Evolutionary conservation across 2,113 vertebrate genomes (phyloP).

Genomic region (Tonatia bakeri): DNA sequence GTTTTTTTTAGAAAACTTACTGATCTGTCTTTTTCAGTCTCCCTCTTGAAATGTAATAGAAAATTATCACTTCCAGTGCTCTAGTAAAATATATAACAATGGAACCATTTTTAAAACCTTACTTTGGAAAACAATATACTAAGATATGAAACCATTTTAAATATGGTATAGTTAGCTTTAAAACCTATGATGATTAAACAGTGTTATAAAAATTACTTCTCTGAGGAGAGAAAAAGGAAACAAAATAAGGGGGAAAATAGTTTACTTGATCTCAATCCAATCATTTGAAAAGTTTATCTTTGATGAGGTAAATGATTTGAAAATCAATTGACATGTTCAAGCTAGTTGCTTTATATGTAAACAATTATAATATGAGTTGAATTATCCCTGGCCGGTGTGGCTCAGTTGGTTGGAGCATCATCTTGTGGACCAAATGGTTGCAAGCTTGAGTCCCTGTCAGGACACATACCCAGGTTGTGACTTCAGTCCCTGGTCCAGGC

Average conservation of each 20-base stretch:
- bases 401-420: too few species aligned
- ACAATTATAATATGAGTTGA: neutral
- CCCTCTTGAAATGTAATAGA: neutral
- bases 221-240: neutral
- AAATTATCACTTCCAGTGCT: neutral
- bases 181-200: neutral
- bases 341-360: neutral
- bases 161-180: neutral
- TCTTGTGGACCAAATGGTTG: too few species aligned
- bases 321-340: neutral
- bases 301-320: neutral
- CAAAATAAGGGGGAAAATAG: neutral
- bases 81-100: neutral
- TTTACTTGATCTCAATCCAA: neutral
- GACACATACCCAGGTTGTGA: too few species aligned
- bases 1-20: neutral
- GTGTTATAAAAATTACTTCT: neutral
- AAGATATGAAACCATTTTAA: neutral
- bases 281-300: neutral
- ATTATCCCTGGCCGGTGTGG: neutral
- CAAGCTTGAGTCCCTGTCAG: too few species aligned
- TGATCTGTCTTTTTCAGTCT: neutral
- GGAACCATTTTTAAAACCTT: neutral
- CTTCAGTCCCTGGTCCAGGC: too few species aligned
- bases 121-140: neutral